These are phyloP conservation scores for Lampropteryx suffumata DNA, from an alignment of 2,888 invertebrate species.

Conservation along the genomic window DNA sequence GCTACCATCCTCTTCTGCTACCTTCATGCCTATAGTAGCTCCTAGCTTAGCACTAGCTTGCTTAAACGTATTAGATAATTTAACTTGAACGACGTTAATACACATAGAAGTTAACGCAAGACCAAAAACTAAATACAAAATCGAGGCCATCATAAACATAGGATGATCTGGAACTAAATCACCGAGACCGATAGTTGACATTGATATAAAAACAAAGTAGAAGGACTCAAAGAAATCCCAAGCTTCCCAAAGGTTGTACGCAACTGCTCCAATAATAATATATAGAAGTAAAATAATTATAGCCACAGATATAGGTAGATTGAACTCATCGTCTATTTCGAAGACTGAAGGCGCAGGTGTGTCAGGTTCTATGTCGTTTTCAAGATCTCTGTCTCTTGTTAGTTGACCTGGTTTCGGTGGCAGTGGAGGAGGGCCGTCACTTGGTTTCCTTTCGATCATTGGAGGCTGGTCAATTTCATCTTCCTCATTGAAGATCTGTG, in stretches of 20 bases:
- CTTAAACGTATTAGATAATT: conserved; percentile 90
- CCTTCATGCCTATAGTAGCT: conserved; percentile 90
- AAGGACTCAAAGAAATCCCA: conserved; percentile 98
- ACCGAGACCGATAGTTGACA: conserved; percentile 98
- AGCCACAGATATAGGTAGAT: conserved; percentile 95
- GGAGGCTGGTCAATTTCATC: conserved; percentile 59
- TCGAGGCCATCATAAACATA: conserved; percentile 94
- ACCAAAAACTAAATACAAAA: conserved; percentile 96
- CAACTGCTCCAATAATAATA: conserved; percentile 92
- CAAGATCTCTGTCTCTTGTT: conserved; percentile 44
- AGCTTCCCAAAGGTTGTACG: conserved; percentile 89
- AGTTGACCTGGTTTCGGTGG: conserved; percentile 68
- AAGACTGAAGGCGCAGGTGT: conserved; percentile 91
- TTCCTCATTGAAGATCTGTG: conserved; percentile 84
- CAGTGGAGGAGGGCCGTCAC: conserved; percentile 71
- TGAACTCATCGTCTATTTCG: conserved; percentile 96
- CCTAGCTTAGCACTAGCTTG: conserved; percentile 93
- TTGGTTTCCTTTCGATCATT: conserved; percentile 53
- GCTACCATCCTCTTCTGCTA: conserved; percentile 86
- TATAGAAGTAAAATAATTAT: conserved; percentile 92
- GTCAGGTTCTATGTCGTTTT: conserved; percentile 84
- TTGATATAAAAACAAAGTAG: conserved; percentile 98
- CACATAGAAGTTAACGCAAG: conserved; percentile 98
- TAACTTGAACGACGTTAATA: conserved; percentile 96
- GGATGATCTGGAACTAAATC: conserved; percentile 95